These are phyloP conservation scores for Channa striata DNA, from an alignment of 2,797 vertebrate genomes.

Conservation along the genomic window DNA sequence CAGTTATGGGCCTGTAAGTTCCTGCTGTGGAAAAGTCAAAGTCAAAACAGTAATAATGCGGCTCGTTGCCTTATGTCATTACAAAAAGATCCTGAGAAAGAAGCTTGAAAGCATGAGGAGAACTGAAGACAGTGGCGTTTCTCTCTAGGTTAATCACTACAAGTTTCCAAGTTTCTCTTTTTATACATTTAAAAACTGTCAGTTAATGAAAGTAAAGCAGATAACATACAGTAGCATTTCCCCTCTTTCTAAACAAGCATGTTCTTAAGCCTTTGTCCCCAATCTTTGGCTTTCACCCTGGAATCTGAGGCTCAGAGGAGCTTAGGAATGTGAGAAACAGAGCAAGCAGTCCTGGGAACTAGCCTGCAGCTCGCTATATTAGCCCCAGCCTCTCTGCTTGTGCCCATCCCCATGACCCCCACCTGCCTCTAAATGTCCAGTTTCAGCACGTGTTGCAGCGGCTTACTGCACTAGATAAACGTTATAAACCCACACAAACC, in stretches of 20 bases:
- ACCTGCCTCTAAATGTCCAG: conserved; percentile 17
- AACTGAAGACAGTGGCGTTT: not conserved
- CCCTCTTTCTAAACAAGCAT: conserved; percentile 1
- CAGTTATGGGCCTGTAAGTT: no score
- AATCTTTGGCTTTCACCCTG: conserved; percentile 15
- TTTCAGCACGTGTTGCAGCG: conserved; percentile 23
- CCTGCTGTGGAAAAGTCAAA: no score
- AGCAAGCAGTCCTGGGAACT: conserved; percentile 46
- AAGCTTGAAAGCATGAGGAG: no score
- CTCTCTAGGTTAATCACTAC: not conserved
- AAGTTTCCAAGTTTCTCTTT: not conserved
- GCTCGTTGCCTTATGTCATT: no score
- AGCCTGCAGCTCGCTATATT: conserved; percentile 31
- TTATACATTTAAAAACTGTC: not conserved
- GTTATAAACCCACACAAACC: not conserved
- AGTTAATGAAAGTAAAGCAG: not conserved
- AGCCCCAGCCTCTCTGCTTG: conserved; percentile 22
- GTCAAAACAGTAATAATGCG: no score
- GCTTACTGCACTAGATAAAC: not conserved
- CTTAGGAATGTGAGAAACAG: conserved; percentile 64
- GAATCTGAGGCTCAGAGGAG: conserved; percentile 46
- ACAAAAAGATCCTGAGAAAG: no score
- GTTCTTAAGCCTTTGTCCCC: conserved; percentile 10
- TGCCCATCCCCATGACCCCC: not conserved
- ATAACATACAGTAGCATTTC: not conserved